Base-by-base conservation (phyloP, 2,113 vertebrate genomes). In the Ammodytes dubius region DNA sequence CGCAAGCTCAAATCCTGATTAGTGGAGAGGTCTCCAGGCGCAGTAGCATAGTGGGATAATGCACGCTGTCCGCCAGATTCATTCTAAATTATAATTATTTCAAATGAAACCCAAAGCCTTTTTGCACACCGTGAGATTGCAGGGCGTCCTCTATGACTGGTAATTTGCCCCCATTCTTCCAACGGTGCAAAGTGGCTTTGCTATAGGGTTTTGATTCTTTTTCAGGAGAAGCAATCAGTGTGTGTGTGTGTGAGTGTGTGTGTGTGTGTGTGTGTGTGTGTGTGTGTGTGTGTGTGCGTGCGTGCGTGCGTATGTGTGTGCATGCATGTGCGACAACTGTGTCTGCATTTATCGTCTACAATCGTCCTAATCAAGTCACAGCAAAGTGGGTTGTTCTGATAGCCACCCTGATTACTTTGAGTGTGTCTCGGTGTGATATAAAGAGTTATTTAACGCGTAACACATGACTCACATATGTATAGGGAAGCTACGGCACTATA, bases 1-100 rank as follows among this genome's bases (percentile, higher is more conserved):
- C 14, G 58, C 69, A 0, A 70, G 74, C 87, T 91, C 77, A 83
- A 82, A 88, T 80, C 84, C 82, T 94, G 92, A 94, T 94, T 92
- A 90, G 81, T 92, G 74, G 69, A 90, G 88, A 60, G 91, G 85
- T 90, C 88, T 90, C 74, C 65, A 84, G 83, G 67, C 84, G 73
- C 78, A 87, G 85, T 45, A 37, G 76, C 82, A 74, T 66, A 63
- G 77, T 75, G 83, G 72, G 67, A 85, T 85, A 87, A 91, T 84
- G 82, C 69, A 70, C 8, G 2, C 71, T 82, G 84, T 79, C 87
- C 82, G 86, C 66, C 64, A 60, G 71, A 65, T 76, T 85, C 79
- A 2, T 61, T 84, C 63, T 8, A 81, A 87, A 89, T 91, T 75
- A 82, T 71, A 91, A 88, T 91, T 69, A 91, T 89, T 91, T 88